These are phyloP conservation scores for Fissipunctia ypsillon DNA, from an alignment of 2,888 invertebrate genomes.

Conservation along the genomic window DNA sequence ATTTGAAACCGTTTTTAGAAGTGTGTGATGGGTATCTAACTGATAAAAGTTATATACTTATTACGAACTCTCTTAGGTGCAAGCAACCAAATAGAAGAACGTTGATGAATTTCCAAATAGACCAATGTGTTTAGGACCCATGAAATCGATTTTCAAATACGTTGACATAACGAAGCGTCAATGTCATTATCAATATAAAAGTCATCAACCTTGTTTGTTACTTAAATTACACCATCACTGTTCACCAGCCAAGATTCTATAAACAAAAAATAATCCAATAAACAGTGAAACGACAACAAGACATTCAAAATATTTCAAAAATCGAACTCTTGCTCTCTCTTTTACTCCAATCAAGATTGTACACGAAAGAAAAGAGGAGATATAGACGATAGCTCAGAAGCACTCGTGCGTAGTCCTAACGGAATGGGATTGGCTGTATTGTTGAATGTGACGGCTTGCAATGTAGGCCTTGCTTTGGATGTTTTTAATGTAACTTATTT, in stretches of 20 bases:
- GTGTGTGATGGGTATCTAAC: neutral
- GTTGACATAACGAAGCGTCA: constrained; percentile 52
- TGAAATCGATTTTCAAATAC: constrained; percentile 44
- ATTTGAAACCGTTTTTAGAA: neutral
- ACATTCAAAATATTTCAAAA: constrained; percentile 67
- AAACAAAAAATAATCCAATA: constrained; percentile 66
- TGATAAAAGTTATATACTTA: neutral
- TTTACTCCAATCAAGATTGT: constrained; percentile 25
- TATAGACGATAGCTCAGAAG: constrained; percentile 50
- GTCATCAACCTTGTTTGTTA: constrained; percentile 57
- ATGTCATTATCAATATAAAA: constrained; percentile 47
- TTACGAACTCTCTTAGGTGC: neutral
- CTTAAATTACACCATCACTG: constrained; percentile 59
- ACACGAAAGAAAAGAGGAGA: constrained; percentile 53
- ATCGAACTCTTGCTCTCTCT: constrained; percentile 53
- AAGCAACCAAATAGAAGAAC: neutral
- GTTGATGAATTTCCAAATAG: constrained; percentile 25
- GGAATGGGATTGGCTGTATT: constrained; percentile 69
- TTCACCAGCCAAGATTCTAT: constrained; percentile 53
- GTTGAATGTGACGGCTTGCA: constrained; percentile 61
- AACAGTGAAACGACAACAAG: constrained; percentile 60
- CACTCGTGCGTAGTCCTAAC: constrained; percentile 77
- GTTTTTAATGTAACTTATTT: constrained; percentile 61
- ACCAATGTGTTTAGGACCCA: constrained; percentile 17
- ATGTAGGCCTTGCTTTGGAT: constrained; percentile 59